Conservation (phyloP, 2,888 invertebrate genomes). For the Trypoxylon attenuatum region DNA sequence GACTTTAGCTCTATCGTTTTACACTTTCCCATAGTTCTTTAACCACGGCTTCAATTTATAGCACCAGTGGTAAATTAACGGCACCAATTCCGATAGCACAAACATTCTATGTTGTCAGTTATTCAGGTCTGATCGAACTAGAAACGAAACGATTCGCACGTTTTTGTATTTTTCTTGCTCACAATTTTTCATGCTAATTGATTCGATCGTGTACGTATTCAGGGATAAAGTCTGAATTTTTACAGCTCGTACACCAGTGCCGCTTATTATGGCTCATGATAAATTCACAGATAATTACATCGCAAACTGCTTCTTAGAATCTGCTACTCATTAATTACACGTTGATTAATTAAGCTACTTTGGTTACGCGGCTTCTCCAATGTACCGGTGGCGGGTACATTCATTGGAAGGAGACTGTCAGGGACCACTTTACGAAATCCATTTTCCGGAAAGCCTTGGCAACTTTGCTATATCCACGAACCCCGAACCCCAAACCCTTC, state of each 20-base stretch:
- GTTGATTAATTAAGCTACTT: constrained; percentile 66
- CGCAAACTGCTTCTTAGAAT: constrained; percentile 62
- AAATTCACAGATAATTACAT: constrained; percentile 60
- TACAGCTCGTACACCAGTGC: constrained; percentile 7
- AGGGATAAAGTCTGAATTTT: too few relatives aligned
- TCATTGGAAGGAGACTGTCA: constrained; percentile 48
- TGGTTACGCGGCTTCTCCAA: constrained; percentile 60
- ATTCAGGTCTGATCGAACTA: too few relatives aligned
- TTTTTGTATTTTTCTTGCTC: too few relatives aligned
- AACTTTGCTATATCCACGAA: constrained; percentile 10
- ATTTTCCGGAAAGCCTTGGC: constrained; percentile 52
- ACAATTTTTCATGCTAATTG: too few relatives aligned
- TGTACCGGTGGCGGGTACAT: constrained; percentile 51
- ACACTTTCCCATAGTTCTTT: too few relatives aligned
- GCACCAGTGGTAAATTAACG: too few relatives aligned
- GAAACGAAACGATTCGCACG: too few relatives aligned
- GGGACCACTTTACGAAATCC: constrained; percentile 37
- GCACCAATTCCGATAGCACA: too few relatives aligned
- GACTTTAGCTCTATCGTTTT: too few relatives aligned
- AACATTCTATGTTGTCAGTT: too few relatives aligned
- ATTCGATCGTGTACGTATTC: too few relatives aligned
- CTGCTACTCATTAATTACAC: constrained; percentile 65
- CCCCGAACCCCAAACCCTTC: constrained; percentile 12
- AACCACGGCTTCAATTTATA: too few relatives aligned
- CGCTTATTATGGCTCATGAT: constrained; percentile 56